A percentile compares a stretch with the other conserved stretches of the same genome.
These are phyloP conservation scores for Drosophila dunni DNA, from an alignment of 1,140 invertebrate species.

Conservation along the genomic window DNA sequence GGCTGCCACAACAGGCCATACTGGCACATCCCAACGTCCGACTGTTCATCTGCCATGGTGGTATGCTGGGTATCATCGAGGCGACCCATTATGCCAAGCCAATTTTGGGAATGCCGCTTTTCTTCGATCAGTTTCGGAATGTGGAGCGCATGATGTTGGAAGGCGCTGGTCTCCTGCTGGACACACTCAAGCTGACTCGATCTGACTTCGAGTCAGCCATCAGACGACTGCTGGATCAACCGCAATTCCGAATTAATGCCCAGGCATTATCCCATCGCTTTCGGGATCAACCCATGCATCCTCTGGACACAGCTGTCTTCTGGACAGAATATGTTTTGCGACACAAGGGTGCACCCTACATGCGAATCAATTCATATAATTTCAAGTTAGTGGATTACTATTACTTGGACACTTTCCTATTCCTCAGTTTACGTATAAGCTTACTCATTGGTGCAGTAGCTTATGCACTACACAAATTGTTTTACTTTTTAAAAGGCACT, in stretches of 20 bases:
- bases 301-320: slow-evolving; percentile 88
- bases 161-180: slow-evolving; percentile 82
- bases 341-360: slow-evolving; percentile 85
- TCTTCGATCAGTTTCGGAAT: slow-evolving; percentile 88
- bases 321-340: slow-evolving; percentile 89
- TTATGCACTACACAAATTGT: slow-evolving; percentile 24
- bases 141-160: slow-evolving; percentile 82
- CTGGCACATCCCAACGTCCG: slow-evolving; percentile 89
- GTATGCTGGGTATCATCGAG: slow-evolving; percentile 89
- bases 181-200: slow-evolving; percentile 41
- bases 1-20: slow-evolving; percentile 90
- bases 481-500: not conserved
- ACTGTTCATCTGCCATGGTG: slow-evolving; percentile 90
- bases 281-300: slow-evolving; percentile 87
- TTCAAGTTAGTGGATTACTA: slow-evolving; percentile 86
- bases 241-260: slow-evolving; percentile 79
- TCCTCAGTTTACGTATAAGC: slow-evolving; percentile 43
- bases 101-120: slow-evolving; percentile 89
- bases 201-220: slow-evolving; percentile 36
- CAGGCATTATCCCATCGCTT: slow-evolving; percentile 86
- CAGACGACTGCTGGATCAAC: slow-evolving; percentile 45
- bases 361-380: slow-evolving; percentile 84
- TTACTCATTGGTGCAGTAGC: slow-evolving; percentile 17
- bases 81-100: slow-evolving; percentile 89
- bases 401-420: slow-evolving; percentile 84